Evolutionary conservation across 2,888 invertebrate species (phyloP), one percentile per base, ranked within the genome.

Genomic region (Andrena haemorrhoa): DNA sequence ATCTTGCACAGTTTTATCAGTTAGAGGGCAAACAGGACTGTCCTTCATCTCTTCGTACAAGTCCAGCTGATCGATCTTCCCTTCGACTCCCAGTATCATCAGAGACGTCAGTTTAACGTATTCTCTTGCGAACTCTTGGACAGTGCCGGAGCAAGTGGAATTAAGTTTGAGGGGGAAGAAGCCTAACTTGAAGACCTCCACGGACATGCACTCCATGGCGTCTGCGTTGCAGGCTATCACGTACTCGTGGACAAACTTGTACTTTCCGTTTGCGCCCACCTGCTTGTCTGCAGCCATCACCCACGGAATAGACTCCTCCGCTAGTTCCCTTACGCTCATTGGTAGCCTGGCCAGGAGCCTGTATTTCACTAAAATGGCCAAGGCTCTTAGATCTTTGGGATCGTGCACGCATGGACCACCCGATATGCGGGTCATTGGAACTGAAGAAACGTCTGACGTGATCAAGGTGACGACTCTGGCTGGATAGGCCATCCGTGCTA

Each of bases 401-500:
- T 87, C 33, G 96, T 96, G 85, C 2, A 58, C 33, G 51, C 88
- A 89, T 0, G 96, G 96, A 1, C 96, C 96, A 93, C 96, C 96
- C 2, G 96, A 96, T 23, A 85, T 65, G 49, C 82, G 74, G 5
- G 81, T 94, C 53, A 96, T 80, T 16, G 95, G 95, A 89, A 96
- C 95, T 3, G 95, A 95, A 63, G 96, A 94, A 3, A 96, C 94
- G 92, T 96, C 96, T 0, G 96, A 96, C 58, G 96, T 94, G 75
- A 97, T 95, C 31, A 97, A 90, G 0, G 95, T 93, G 26, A 96
- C 90, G 47, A 95, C 94, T 81, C 91, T 90, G 8, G 93, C 91
- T 6, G 94, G 94, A 82, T 91, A 91, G 10, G 94, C 93, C 29
- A 92, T 51, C 33, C 90, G 84, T 8, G 94, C 94, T 12, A 95